A percentile compares a stretch with the other conserved stretches of the same genome.
These are phyloP conservation scores for Oikopleura albicans DNA, from an alignment of 23 tunicate genomes.

Conservation along the genomic window DNA sequence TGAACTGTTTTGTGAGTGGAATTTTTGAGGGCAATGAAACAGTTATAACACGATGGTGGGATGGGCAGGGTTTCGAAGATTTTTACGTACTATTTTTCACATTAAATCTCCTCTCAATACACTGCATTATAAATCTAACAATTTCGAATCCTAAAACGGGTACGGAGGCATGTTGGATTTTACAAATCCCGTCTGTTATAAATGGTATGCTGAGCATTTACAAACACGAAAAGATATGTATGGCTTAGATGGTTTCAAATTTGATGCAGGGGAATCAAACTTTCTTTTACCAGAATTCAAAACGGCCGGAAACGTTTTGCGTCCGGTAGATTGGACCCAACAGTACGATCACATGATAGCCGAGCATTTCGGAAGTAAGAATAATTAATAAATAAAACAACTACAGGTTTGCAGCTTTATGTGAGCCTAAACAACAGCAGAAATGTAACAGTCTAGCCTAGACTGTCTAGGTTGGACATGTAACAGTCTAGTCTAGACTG, in stretches of 20 bases:
- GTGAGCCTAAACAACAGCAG: too few species aligned
- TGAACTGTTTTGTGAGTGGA: not conserved
- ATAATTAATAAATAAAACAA: too few species aligned
- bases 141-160: not conserved
- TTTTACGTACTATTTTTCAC: not conserved
- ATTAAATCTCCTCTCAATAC: not conserved
- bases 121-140: not conserved
- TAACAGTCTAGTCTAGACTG: too few species aligned
- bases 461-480: too few species aligned
- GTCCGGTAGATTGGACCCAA: not conserved
- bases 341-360: not conserved
- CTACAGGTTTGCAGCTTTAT: too few species aligned
- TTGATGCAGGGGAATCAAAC: not conserved
- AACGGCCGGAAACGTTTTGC: not conserved
- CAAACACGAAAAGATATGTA: not conserved
- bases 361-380: not conserved
- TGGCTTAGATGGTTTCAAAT: constrained; percentile 14
- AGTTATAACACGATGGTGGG: not conserved
- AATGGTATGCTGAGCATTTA: not conserved
- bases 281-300: not conserved
- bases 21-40: not conserved
- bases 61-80: not conserved
- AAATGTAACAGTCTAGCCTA: too few species aligned
- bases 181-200: not conserved
- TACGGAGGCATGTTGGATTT: constrained; percentile 6